Conservation (phyloP, 2,797 vertebrate genomes). For the Cygnus olor region DNA sequence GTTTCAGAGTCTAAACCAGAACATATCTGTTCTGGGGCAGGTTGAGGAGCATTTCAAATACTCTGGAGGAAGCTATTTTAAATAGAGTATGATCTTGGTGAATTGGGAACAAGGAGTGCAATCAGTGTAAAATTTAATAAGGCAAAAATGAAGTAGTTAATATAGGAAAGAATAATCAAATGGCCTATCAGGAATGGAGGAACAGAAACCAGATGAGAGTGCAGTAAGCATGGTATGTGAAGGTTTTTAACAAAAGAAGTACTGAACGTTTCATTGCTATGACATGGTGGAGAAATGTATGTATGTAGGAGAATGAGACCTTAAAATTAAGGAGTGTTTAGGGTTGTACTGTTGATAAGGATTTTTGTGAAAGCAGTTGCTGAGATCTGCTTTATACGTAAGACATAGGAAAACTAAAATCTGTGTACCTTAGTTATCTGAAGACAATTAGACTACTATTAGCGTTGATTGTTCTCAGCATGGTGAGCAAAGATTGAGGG, state of each 20-base stretch:
- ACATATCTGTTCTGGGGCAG: conserved; percentile 35
- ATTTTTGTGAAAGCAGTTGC: neutral
- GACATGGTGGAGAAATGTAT: neutral
- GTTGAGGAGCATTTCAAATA: conserved; percentile 6
- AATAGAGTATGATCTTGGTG: conserved; percentile 51
- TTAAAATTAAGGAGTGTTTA: neutral
- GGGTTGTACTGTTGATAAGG: neutral
- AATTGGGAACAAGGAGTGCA: conserved; percentile 3
- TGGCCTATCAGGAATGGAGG: neutral
- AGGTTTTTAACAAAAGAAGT: neutral
- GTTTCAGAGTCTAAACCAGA: conserved; percentile 46
- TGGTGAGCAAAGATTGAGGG: neutral
- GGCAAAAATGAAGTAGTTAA: conserved; percentile 28
- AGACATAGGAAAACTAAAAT: neutral
- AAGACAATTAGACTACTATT: neutral
- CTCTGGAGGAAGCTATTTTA: conserved; percentile 53
- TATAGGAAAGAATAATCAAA: conserved; percentile 27
- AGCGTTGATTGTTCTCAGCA: neutral
- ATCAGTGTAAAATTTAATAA: conserved; percentile 57
- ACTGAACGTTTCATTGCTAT: neutral
- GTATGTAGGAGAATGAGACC: neutral
- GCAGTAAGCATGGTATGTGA: rapidly evolving
- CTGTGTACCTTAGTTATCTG: neutral
- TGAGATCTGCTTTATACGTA: neutral
- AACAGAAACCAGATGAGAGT: neutral